Percentiles rank a stretch among this genome's conserved stretches.
These are phyloP conservation scores for Epizoanthus illoricatus DNA, from an alignment of 92 coral and sea anemone species.

Conservation along the genomic window DNA sequence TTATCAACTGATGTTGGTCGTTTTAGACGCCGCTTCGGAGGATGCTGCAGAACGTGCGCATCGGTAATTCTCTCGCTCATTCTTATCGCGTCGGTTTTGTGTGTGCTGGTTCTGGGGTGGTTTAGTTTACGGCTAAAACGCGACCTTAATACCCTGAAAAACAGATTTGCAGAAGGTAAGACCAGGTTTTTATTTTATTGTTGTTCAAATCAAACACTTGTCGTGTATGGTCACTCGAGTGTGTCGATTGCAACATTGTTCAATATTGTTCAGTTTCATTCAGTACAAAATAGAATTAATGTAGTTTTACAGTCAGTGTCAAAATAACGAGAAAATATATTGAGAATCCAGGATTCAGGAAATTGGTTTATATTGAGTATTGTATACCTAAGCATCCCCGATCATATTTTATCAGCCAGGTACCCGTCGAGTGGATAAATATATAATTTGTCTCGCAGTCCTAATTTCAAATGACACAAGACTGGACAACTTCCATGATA, in stretches of 20 bases:
- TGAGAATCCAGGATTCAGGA: no score
- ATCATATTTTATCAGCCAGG: no score
- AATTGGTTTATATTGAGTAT: no score
- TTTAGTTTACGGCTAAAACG: constrained; percentile 83
- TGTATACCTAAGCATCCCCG: no score
- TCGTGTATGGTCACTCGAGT: constrained; percentile 20
- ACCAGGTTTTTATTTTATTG: not conserved
- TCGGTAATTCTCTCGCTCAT: constrained; percentile 77
- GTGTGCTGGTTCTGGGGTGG: constrained; percentile 88
- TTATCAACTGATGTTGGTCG: constrained; percentile 9
- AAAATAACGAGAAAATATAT: no score
- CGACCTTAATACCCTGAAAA: constrained; percentile 71
- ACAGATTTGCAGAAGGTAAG: constrained; percentile 82
- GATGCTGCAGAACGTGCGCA: constrained; percentile 87
- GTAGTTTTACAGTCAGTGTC: no score
- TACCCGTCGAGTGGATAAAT: no score
- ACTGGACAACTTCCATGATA: no score
- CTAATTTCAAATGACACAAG: no score
- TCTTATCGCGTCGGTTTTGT: constrained; percentile 78
- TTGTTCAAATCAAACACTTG: constrained; percentile 16
- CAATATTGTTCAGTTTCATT: constrained; percentile 27
- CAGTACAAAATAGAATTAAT: not conserved
- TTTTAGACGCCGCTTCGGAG: constrained; percentile 68
- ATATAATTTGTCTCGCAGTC: no score
- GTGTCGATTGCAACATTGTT: constrained; percentile 36